Evolutionary conservation across 2,113 vertebrate genomes (phyloP), one percentile per base, ranked within the genome.

Genomic region (Gorsachius goisagi): DNA sequence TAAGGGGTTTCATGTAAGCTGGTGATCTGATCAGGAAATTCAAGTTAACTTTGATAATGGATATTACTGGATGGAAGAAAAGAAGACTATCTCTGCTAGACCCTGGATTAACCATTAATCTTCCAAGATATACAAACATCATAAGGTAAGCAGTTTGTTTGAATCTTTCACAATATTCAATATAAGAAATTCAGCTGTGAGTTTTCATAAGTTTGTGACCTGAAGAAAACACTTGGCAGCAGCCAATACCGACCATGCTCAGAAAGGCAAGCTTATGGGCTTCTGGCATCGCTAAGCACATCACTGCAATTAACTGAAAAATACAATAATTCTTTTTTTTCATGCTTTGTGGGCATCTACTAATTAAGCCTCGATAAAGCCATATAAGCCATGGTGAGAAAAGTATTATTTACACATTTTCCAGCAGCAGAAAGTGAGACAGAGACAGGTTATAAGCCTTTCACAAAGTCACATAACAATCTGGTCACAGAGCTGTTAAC

Each of bases 401-500:
- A 86, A 88, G 72, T 21, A 91, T 83, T 96, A 88, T 88, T 94
- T 83, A 90, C 63, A 69, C 2, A 1, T 88, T 90, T 88, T 92
- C 59, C 49, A 90, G 52, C 13, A 63, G 52, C 88, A 88, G 83
- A 86, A 90, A 94, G 39, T 49, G 79, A 92, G 50, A 60, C 7
- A 59, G 50, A 86, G 75, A 77, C 28, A 69, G 52, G 82, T 77
- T 89, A 83, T 12, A 81, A 88, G 75, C 79, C 64, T 88, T 95
- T 86, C 76, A 80, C 93, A 68, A 53, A 73, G 78, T 80, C 88
- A 76, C 5, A 2, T 39, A 90, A 64, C 88, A 84, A 86, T 93
- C 88, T 88, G 88, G 90, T 90, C 35, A n/a, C 64, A 89, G 89
- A 85, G 85, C 71, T 91, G 68, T 83, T 88, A 85, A 68, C 87